Evolutionary conservation across 1,140 invertebrate genomes (phyloP).

Genomic region (Doryteuthis pealeii): DNA sequence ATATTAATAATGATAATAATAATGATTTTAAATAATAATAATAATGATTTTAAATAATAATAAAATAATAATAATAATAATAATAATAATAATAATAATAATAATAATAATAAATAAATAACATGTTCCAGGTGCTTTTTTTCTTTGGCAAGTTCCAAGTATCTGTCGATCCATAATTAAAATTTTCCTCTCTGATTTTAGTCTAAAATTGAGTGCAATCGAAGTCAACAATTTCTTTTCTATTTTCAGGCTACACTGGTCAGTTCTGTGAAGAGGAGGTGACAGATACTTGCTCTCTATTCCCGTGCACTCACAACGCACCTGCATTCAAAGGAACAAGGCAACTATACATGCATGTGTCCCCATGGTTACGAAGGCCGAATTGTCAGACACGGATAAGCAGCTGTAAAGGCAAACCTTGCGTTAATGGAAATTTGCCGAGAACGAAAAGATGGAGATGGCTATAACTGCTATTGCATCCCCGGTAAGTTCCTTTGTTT

Average conservation of each 20-base stretch:
- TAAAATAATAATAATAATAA: too few species aligned
- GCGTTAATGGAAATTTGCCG: background rate
- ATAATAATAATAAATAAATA: too few species aligned
- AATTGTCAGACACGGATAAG: background rate
- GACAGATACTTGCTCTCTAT: background rate
- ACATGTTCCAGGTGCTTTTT: too few species aligned
- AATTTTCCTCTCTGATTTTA: too few species aligned
- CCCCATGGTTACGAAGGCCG: background rate
- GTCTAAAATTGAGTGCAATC: too few species aligned
- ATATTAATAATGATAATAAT: too few species aligned
- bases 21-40: too few species aligned
- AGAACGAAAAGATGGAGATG: slow-evolving; percentile 23
- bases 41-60: too few species aligned
- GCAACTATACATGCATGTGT: background rate
- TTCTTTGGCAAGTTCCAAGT: too few species aligned
- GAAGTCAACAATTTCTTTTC: background rate
- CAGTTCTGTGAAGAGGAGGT: background rate
- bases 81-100: too few species aligned
- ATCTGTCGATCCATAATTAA: too few species aligned
- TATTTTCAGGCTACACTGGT: background rate
- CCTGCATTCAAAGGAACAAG: background rate
- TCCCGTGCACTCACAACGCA: background rate
- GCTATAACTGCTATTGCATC: slow-evolving; percentile 39
- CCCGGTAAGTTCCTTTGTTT: too few species aligned
- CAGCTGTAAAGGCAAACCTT: background rate